phyloP scores from a whole-genome alignment of 2,888 invertebrate species.

The Hirtodrosophila cameraria region DNA sequence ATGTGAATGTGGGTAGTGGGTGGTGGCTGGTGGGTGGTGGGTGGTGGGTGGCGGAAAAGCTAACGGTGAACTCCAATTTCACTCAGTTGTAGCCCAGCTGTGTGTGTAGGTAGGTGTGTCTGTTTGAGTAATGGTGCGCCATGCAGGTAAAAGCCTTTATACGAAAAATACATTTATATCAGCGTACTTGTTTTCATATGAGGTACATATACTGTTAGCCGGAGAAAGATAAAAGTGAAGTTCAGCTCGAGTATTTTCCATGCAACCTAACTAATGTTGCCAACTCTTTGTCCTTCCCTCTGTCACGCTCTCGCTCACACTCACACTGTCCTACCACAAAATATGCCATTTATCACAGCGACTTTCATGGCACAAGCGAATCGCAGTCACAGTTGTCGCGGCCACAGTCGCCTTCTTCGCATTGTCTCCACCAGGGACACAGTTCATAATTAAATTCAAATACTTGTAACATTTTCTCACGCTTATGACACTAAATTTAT shows the following conservation, averaged over 20 bases:
- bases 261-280: constrained; percentile 49
- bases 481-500: constrained; percentile 75
- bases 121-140: constrained; percentile 55
- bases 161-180: constrained; percentile 29
- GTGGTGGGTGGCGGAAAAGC: no score
- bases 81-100: constrained; percentile 31
- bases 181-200: constrained; percentile 7
- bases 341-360: constrained; percentile 66
- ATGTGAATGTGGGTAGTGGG: constrained; percentile 23
- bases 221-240: constrained; percentile 59
- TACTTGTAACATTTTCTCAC: constrained; percentile 70
- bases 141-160: constrained; percentile 58
- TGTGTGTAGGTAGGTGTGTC: constrained; percentile 10
- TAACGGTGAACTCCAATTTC: constrained; percentile 21
- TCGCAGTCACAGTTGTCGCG: constrained; percentile 31
- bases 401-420: constrained; percentile 22
- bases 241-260: constrained; percentile 65
- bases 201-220: constrained; percentile 5
- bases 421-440: constrained; percentile 61
- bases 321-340: constrained; percentile 14
- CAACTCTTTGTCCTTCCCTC: constrained; percentile 24
- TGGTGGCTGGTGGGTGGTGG: no score
- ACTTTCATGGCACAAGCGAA: constrained; percentile 55
- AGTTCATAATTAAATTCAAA: constrained; percentile 78
- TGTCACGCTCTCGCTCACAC: not conserved